Evolutionary conservation across 2,888 invertebrate species (phyloP).

Genomic region (Baccha elongata): DNA sequence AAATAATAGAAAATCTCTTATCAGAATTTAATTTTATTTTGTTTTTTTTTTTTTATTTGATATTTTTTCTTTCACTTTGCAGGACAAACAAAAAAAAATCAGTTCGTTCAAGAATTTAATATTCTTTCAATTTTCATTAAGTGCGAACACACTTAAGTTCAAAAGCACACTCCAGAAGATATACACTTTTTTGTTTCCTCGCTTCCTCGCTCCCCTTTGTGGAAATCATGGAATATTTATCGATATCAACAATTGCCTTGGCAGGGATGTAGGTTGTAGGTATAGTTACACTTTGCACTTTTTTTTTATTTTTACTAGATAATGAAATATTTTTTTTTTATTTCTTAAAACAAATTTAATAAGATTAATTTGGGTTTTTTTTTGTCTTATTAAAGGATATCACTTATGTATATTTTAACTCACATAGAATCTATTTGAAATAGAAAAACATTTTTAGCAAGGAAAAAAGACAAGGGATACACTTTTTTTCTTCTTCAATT

Average conservation of each 20-base stretch:
- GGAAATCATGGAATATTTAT: slow-evolving; percentile 53
- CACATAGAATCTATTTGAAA: slow-evolving; percentile 6
- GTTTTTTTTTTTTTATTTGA: neutral
- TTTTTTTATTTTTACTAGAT: neutral
- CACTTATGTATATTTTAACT: slow-evolving; percentile 1
- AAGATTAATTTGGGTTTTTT: neutral
- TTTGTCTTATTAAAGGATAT: neutral
- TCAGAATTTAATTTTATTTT: slow-evolving; percentile 10
- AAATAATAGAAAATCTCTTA: slow-evolving; percentile 31
- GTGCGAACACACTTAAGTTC: slow-evolving; percentile 49
- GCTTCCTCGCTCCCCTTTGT: slow-evolving; percentile 10
- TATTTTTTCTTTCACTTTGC: neutral
- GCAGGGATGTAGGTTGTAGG: slow-evolving; percentile 31
- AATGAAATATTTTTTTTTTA: neutral
- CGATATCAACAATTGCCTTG: slow-evolving; percentile 66
- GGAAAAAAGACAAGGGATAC: slow-evolving; percentile 56
- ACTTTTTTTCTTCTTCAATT: slow-evolving; percentile 54
- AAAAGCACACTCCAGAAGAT: slow-evolving; percentile 54
- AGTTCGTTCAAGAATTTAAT: slow-evolving; percentile 40
- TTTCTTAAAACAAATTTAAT: neutral
- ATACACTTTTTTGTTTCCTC: slow-evolving; percentile 39
- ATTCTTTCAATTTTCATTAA: slow-evolving; percentile 34
- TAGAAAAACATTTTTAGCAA: slow-evolving; percentile 7
- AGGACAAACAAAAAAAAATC: slow-evolving; percentile 3
- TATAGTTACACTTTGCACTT: slow-evolving; percentile 48